phyloP scores from a whole-genome alignment of 1,140 invertebrate genomes.

The Steinernema feltiae region DNA sequence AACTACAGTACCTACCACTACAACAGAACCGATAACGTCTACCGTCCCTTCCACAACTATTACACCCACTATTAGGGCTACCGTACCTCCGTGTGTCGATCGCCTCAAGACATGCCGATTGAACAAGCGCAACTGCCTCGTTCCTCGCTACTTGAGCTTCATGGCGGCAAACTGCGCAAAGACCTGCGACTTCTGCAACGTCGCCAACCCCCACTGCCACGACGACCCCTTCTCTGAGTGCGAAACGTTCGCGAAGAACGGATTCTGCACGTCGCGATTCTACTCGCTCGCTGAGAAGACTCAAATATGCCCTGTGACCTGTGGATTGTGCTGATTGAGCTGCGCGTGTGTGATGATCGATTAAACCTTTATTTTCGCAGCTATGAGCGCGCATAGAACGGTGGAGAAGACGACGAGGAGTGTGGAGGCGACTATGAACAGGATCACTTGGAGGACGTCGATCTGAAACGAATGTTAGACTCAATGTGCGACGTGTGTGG shows the following conservation, averaged over 20 bases:
- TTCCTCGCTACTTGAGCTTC: not conserved
- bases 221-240: not conserved
- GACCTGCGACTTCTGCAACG: not conserved
- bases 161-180: not conserved
- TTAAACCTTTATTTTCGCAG: no score
- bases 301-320: not conserved
- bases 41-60: no score
- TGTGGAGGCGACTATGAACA: no score
- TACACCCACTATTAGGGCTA: not conserved
- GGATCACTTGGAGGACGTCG: no score
- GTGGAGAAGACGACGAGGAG: no score
- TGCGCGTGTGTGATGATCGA: no score
- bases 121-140: not conserved
- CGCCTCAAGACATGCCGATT: not conserved
- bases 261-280: not conserved
- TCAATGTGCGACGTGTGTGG: no score
- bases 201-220: not conserved
- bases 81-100: not conserved
- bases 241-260: not conserved
- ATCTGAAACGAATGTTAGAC: no score
- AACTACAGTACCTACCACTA: no score
- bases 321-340: not conserved
- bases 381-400: no score
- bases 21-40: no score
- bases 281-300: not conserved